Base-by-base conservation (phyloP, 2,888 invertebrate species). In the Tetanocera ferruginea region DNA sequence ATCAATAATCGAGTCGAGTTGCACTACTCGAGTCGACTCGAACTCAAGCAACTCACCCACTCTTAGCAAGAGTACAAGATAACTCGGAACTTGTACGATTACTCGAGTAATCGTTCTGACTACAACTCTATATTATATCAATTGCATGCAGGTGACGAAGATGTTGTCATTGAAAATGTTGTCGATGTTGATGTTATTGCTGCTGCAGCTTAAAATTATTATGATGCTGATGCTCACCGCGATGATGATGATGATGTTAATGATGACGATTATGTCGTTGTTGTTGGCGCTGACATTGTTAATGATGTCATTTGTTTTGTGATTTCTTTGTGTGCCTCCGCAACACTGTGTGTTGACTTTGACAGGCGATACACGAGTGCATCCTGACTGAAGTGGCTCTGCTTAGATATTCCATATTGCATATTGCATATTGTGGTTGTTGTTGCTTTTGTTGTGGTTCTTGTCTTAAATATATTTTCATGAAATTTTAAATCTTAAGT, bases 301-400 rank as follows among this genome's bases (percentile, higher is more conserved):
- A 60, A 72, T 72, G 60, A 72, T 72, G 72, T 72, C 72, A 72
- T 72, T 72, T 60, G 73, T 23, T 43, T 73, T 37, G 49, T 62
- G 73, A 28, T 62, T 62, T n/a, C 62, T 37, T 43, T 62, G 25
- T 19, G 28, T 28, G 43, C 14, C 79, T 57, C 75, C 43, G 14
- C 43, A 43, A 43, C 11, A 43, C 11, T 43, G 43, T 43, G 43
- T 71, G 73, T 76, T 79, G 76, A 76, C 79, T 76, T 76, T 79
- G 76, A 76, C 76, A 67, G 76, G 71, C 77, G 71, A 75, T 71
- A 74, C 71, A 74, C 70, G 71, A 72, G 64, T 57, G 34, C 52
- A 67, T 55, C 37, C 75, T 67, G 67, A 67, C 23, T 75, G 57
- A 75, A 52, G 67, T 25, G 73, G 23, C 73, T 62, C n/a, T n/a